Percentiles rank a stretch among this genome's conserved stretches.
phyloP scores from a whole-genome alignment of 2,888 invertebrate genomes.

The Gonocerus acuteangulatus region DNA sequence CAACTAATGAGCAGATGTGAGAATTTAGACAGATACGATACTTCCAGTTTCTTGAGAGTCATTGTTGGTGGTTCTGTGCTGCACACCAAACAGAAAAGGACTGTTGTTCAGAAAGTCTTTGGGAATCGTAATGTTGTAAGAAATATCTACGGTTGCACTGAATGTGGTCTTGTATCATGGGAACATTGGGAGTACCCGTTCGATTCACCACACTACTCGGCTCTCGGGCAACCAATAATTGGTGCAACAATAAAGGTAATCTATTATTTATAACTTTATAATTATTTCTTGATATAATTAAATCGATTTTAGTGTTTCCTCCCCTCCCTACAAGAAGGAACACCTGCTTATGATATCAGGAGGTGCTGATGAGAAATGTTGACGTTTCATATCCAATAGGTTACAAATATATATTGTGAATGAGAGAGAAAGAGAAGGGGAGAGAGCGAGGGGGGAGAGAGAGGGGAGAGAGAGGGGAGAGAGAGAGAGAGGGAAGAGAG shows the following conservation, averaged over 20 bases:
- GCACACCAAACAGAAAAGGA: background rate
- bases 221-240: background rate
- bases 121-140: background rate
- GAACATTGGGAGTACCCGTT: background rate
- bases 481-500: too few species aligned
- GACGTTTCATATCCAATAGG: too few species aligned
- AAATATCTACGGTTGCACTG: conserved; percentile 21
- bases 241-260: conserved; percentile 18
- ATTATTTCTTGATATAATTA: too few species aligned
- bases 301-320: too few species aligned
- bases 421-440: too few species aligned
- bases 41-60: conserved; percentile 2
- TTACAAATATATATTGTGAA: too few species aligned
- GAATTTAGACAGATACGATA: conserved; percentile 12
- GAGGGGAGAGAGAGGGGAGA: too few species aligned
- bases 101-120: conserved; percentile 11
- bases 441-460: too few species aligned
- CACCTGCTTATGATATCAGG: too few species aligned
- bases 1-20: background rate
- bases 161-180: background rate
- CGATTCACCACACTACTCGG: background rate
- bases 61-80: conserved; percentile 16
- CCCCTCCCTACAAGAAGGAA: too few species aligned
- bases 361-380: too few species aligned
- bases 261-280: background rate